These are phyloP conservation scores for Dasyprocta punctata DNA, from an alignment of 2,113 vertebrate genomes.

Conservation along the genomic window DNA sequence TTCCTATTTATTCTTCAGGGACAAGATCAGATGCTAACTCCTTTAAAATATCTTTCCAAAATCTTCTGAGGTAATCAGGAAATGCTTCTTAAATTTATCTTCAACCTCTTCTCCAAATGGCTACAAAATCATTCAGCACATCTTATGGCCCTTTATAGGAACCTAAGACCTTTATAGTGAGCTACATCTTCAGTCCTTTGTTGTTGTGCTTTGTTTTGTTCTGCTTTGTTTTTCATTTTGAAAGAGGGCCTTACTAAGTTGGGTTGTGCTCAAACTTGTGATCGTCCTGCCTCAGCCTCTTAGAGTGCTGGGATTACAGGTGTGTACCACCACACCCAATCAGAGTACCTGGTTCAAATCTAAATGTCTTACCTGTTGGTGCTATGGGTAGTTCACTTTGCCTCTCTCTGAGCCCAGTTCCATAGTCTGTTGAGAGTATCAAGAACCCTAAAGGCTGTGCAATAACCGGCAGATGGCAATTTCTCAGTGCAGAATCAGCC, in stretches of 20 bases:
- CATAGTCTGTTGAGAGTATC: background rate
- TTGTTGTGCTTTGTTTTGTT: background rate
- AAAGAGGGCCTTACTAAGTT: background rate
- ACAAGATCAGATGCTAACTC: background rate
- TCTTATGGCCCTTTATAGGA: background rate
- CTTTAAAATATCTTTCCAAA: background rate
- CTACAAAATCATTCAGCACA: background rate
- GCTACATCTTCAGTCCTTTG: background rate
- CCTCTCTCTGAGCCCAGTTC: background rate
- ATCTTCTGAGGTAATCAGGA: conserved; percentile 25
- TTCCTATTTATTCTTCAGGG: background rate
- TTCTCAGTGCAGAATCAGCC: background rate
- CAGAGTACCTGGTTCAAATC: background rate
- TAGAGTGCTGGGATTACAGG: background rate
- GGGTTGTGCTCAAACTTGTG: background rate
- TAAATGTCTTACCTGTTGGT: background rate
- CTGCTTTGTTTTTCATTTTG: background rate
- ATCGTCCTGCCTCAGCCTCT: background rate
- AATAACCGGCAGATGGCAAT: background rate
- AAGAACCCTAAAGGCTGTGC: background rate
- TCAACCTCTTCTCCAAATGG: conserved; percentile 33
- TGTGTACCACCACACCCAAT: background rate
- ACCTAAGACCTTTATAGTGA: background rate
- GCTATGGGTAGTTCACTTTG: background rate
- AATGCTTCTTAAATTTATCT: background rate